Evolutionary conservation across 2,113 vertebrate species (phyloP), one percentile per base, ranked within the genome.

Genomic region (Lophura nycthemera): DNA sequence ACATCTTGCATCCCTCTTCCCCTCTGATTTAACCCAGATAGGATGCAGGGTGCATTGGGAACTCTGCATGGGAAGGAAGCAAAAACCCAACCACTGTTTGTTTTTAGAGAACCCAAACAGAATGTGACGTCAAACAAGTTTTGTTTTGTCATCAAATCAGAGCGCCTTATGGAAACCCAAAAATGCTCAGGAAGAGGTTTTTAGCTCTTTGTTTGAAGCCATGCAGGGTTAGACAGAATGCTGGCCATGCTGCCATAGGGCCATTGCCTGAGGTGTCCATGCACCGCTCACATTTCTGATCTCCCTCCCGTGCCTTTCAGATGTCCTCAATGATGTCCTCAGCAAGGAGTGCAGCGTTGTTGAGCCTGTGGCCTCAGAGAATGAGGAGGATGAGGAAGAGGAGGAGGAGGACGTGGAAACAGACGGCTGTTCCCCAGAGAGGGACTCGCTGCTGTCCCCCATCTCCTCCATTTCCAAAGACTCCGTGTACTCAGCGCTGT

Each of bases 281-380:
- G 4, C 38, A 19, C 61, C 40, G 14, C 32, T 25, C 8, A 0
- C 2, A 0, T 17, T 29, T 48, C 1, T 15, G 1, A 43, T 43
- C 45, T 75, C 67, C 13, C 43, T 45, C 27, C 6, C 86, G 7
- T 85, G 89, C 60, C 57, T 91, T 92, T 74, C 96, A 99, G 99
- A 99, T 93, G 95, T 99, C 92, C 97, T 99, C 57, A 98, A 98
- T 72, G 98, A 98, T 32, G 97, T 99, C 80, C 95, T 99, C 93
- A 98, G 98, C 75, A 98, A 98, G n/a, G 98, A 99, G 67, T 93
- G 96, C 38, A 98, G 98, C 4, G 16, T 96, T 38, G 94, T 96
- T 7, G 63, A 75, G 67, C 91, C 91, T 47, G 93, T 95, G n/a
- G 97, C 97, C 3, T 97, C 97, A 0, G 95, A 97, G 9, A 97